Conservation (phyloP, 2,797 vertebrate genomes). For the Danionella dracula region DNA sequence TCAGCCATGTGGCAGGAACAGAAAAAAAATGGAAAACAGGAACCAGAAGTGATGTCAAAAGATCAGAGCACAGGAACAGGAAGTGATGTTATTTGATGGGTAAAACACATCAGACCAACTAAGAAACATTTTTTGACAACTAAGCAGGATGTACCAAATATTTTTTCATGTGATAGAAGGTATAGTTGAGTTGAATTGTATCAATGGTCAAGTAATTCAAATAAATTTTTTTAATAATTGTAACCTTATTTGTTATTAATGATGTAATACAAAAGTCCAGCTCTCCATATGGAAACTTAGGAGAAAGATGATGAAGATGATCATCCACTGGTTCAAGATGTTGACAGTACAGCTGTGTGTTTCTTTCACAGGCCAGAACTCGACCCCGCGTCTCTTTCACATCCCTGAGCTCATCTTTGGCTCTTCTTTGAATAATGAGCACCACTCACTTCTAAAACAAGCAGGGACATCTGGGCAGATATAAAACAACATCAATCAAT, state of each 20-base stretch:
- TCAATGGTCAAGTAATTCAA: too few relatives aligned
- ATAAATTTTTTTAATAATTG: constrained; percentile 47
- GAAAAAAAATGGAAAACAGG: too few relatives aligned
- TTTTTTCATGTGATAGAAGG: too few relatives aligned
- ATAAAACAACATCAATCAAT: constrained; percentile 47
- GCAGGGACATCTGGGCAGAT: constrained; percentile 50
- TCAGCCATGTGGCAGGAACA: too few relatives aligned
- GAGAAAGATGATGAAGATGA: constrained; percentile 25
- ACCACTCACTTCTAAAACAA: constrained; percentile 30
- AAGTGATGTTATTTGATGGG: too few relatives aligned
- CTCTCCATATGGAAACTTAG: constrained; percentile 35
- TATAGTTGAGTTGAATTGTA: too few relatives aligned
- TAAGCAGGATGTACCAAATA: too few relatives aligned
- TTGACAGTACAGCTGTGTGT: constrained; percentile 37
- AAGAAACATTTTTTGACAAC: too few relatives aligned
- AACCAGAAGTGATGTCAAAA: too few relatives aligned
- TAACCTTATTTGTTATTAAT: constrained; percentile 51
- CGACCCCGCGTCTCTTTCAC: constrained; percentile 1
- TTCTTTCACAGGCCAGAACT: constrained; percentile 23
- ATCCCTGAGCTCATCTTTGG: constrained; percentile 47
- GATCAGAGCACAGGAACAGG: too few relatives aligned
- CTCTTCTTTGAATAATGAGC: constrained; percentile 28
- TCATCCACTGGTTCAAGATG: constrained; percentile 51
- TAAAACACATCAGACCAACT: too few relatives aligned
- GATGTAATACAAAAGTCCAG: constrained; percentile 5